These are phyloP conservation scores for Hydropsyche tenuis DNA, from an alignment of 1,140 invertebrate species.

Conservation along the genomic window DNA sequence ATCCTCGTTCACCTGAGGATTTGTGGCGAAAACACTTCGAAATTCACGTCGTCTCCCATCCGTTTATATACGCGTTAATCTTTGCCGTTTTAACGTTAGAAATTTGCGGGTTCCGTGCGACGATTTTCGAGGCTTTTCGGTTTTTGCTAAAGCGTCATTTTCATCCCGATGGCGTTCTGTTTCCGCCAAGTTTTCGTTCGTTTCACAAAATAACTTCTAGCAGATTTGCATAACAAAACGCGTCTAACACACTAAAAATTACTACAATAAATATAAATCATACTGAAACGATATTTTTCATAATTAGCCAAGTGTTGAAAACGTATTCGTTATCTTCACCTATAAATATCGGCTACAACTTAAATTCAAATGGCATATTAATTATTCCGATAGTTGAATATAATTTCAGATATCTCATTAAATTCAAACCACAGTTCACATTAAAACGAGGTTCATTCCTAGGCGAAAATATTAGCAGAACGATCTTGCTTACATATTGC, in stretches of 20 bases:
- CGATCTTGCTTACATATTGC: conserved; percentile 22
- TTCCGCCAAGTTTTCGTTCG: not conserved
- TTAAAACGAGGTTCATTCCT: not conserved
- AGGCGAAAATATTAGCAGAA: not conserved
- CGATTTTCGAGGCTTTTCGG: conserved; percentile 1
- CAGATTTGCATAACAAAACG: too few species aligned
- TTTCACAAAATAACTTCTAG: too few species aligned
- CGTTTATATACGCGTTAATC: conserved; percentile 16
- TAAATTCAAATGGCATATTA: too few species aligned
- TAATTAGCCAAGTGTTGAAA: too few species aligned
- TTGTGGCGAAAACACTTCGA: not conserved
- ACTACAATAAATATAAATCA: too few species aligned
- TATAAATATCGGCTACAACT: too few species aligned
- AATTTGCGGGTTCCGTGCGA: not conserved
- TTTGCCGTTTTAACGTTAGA: conserved; percentile 5
- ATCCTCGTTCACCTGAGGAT: not conserved
- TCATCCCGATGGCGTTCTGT: conserved; percentile 11
- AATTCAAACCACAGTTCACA: not conserved
- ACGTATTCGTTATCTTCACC: too few species aligned
- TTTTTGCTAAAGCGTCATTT: not conserved
- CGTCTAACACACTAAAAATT: too few species aligned
- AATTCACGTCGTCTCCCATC: conserved; percentile 1
- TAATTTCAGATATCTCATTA: not conserved
- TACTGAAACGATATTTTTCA: too few species aligned
- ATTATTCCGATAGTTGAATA: too few species aligned